These are phyloP conservation scores for Drosophila ironensis DNA, from an alignment of 1,140 invertebrate genomes.

Conservation along the genomic window DNA sequence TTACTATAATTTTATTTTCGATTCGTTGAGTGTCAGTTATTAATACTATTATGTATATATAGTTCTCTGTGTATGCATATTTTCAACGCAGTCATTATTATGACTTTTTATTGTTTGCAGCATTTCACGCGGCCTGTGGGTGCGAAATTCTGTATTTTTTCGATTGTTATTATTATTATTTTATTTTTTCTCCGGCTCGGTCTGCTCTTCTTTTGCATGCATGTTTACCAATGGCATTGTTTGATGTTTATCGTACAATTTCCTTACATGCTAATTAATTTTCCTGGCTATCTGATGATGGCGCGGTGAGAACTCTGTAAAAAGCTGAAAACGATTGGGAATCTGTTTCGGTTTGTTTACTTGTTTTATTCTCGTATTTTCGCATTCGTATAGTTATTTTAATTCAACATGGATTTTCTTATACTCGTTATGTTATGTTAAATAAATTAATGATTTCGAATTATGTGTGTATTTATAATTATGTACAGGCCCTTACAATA, in stretches of 20 bases:
- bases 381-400: constrained; percentile 36
- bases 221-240: constrained; percentile 32
- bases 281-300: constrained; percentile 31
- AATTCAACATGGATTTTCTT: constrained; percentile 26
- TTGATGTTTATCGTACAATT: constrained; percentile 69
- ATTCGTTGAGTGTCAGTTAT: constrained; percentile 76
- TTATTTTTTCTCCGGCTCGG: neutral
- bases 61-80: constrained; percentile 5
- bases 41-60: constrained; percentile 68
- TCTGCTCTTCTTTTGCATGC: neutral
- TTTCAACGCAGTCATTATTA: constrained; percentile 60
- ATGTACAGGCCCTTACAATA: constrained; percentile 42
- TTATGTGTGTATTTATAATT: constrained; percentile 17
- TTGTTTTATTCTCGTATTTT: neutral
- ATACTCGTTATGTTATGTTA: constrained; percentile 28
- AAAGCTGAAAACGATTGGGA: constrained; percentile 30
- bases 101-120: constrained; percentile 61
- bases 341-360: neutral
- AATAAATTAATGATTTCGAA: constrained; percentile 48
- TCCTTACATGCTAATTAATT: constrained; percentile 74
- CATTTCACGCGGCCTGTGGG: constrained; percentile 14
- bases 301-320: neutral
- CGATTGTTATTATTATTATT: too few relatives aligned
- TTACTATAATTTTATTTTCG: constrained; percentile 73
- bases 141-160: constrained; percentile 16